Evolutionary conservation across 1,140 invertebrate species (phyloP).

Genomic region (Trichogramma pretiosum): DNA sequence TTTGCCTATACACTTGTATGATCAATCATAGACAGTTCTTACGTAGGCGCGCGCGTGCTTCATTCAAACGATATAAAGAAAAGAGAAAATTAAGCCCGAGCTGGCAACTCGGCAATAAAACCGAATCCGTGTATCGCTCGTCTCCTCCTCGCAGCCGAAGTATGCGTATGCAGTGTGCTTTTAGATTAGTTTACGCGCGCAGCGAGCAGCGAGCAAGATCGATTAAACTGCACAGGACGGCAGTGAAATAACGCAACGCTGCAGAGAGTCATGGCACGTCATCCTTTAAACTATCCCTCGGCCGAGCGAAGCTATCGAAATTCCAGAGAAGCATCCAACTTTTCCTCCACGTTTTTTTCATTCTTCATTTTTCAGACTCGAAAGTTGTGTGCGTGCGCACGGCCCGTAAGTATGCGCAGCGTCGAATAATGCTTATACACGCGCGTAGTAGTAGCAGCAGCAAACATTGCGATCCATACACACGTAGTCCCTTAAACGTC

Average conservation of each 20-base stretch:
- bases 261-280: not conserved
- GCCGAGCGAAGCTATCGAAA: conserved; percentile 29
- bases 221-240: not conserved
- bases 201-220: not conserved
- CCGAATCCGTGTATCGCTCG: not conserved
- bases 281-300: not conserved
- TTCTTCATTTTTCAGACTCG: too few relatives aligned
- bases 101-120: not conserved
- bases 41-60: not conserved
- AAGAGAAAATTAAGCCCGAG: not conserved
- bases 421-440: too few relatives aligned
- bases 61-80: conserved; percentile 7
- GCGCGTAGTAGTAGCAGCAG: too few relatives aligned
- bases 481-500: not conserved
- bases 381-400: too few relatives aligned
- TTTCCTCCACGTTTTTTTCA: conserved; percentile 5
- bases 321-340: conserved; percentile 22
- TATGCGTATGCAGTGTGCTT: not conserved
- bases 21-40: conserved; percentile 35
- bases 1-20: conserved; percentile 24
- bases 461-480: too few relatives aligned
- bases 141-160: not conserved
- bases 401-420: too few relatives aligned
- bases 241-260: not conserved
- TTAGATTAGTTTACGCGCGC: not conserved